Evolutionary conservation across 2,888 invertebrate species (phyloP).

Genomic region (Patella pellucida): DNA sequence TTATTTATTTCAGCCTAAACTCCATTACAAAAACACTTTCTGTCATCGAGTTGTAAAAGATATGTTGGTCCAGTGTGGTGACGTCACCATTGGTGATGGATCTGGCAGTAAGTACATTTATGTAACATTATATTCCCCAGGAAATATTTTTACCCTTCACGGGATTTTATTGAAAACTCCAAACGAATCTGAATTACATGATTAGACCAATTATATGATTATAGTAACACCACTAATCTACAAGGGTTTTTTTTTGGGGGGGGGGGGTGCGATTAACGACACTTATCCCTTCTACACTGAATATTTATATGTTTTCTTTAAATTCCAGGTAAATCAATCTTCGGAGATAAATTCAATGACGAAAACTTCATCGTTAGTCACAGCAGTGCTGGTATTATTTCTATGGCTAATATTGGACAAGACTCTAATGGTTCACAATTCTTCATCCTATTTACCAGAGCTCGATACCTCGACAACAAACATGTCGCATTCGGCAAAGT

Average conservation of each 20-base stretch:
- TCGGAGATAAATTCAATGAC: constrained; percentile 68
- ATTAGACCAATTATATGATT: too few species aligned
- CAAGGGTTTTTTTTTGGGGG: too few species aligned
- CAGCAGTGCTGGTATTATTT: constrained; percentile 66
- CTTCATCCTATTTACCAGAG: constrained; percentile 67
- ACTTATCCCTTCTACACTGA: background rate
- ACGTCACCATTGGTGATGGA: constrained; percentile 69
- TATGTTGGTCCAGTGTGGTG: constrained; percentile 71
- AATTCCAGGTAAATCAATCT: constrained; percentile 66
- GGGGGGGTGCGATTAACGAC: too few species aligned
- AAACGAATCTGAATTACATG: too few species aligned
- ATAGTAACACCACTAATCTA: too few species aligned
- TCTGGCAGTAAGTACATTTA: constrained; percentile 64
- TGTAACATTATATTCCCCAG: background rate
- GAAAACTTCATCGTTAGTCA: constrained; percentile 69
- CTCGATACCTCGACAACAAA: constrained; percentile 69
- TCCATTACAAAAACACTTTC: constrained; percentile 63
- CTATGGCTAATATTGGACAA: constrained; percentile 71
- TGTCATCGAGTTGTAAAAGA: constrained; percentile 70
- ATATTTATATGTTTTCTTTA: background rate
- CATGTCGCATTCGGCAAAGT: constrained; percentile 72
- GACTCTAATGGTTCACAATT: constrained; percentile 72
- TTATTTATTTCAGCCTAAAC: constrained; percentile 41
- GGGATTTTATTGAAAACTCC: too few species aligned
- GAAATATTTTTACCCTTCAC: too few species aligned